Percentiles rank a stretch among this genome's conserved stretches.
Evolutionary conservation across 2,888 invertebrate genomes (phyloP).

Genomic region (Troides oblongomaculatus): DNA sequence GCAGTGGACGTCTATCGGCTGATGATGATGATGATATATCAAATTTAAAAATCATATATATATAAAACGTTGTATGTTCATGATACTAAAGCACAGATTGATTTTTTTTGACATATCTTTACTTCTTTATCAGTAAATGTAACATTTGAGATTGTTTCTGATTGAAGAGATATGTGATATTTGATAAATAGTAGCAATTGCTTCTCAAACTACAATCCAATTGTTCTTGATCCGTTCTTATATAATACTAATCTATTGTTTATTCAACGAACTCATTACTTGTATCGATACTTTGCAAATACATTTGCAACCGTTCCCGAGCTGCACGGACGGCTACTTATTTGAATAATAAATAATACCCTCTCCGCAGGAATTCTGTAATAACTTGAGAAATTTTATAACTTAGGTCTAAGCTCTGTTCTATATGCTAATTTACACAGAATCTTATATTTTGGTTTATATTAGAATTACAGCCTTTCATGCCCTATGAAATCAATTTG

Average conservation of each 20-base stretch:
- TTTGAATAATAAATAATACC: slow-evolving; percentile 27
- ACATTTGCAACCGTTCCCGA: slow-evolving; percentile 11
- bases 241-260: slow-evolving; percentile 51
- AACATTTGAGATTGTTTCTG: slow-evolving; percentile 38
- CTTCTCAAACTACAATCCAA: slow-evolving; percentile 42
- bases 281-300: slow-evolving; percentile 27
- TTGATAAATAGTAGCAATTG: slow-evolving; percentile 59
- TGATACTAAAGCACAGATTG: too few species aligned
- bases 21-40: too few species aligned
- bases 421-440: slow-evolving; percentile 12
- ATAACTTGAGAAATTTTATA: slow-evolving; percentile 22
- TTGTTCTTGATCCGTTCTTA: slow-evolving; percentile 47
- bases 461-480: background rate
- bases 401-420: slow-evolving; percentile 2
- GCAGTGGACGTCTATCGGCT: too few species aligned
- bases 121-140: background rate
- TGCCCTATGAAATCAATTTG: background rate
- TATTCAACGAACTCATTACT: slow-evolving; percentile 35
- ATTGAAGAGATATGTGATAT: slow-evolving; percentile 38
- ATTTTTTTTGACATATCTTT: too few species aligned
- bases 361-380: slow-evolving; percentile 22
- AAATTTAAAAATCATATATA: too few species aligned
- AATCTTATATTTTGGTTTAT: background rate
- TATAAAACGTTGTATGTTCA: too few species aligned
- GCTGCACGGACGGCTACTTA: slow-evolving; percentile 21